Conservation (phyloP, 2,797 vertebrate species). For the Chaunax sp. region DNA sequence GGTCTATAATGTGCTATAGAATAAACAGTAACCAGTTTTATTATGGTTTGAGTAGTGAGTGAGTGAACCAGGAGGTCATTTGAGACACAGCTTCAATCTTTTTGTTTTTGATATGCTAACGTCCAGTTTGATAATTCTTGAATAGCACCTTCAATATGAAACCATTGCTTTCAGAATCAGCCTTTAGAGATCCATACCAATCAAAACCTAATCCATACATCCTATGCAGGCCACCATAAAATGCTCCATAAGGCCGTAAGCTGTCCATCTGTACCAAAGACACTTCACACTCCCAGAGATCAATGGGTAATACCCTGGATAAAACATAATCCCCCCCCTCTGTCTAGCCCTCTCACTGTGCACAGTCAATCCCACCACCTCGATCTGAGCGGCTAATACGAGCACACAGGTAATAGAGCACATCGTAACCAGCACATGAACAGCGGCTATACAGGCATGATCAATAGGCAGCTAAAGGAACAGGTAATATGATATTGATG, state of each 20-base stretch:
- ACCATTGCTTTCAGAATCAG: constrained; percentile 17
- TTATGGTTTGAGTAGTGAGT: background rate
- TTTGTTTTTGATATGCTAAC: constrained; percentile 4
- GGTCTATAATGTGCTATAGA: background rate
- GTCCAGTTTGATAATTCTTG: constrained; percentile 4
- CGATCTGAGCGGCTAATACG: constrained; percentile 62
- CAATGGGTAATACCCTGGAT: constrained; percentile 57
- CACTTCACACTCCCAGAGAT: constrained; percentile 72
- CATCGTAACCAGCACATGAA: constrained; percentile 75
- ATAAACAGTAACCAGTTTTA: background rate
- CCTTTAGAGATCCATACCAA: constrained; percentile 44
- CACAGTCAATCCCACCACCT: constrained; percentile 50
- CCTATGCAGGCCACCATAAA: constrained; percentile 38
- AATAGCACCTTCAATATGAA: constrained; percentile 3
- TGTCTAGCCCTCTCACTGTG: constrained; percentile 14
- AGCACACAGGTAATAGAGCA: constrained; percentile 75
- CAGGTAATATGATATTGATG: constrained; percentile 87
- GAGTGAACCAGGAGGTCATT: background rate
- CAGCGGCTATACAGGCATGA: constrained; percentile 67
- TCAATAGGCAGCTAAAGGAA: constrained; percentile 82
- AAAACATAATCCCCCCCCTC: constrained; percentile 63
- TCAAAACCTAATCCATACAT: constrained; percentile 52
- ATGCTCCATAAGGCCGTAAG: constrained; percentile 35
- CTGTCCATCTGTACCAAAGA: constrained; percentile 55
- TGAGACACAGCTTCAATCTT: background rate